Base-by-base conservation (phyloP, 1,140 invertebrate genomes). In the Copidosoma floridanum region DNA sequence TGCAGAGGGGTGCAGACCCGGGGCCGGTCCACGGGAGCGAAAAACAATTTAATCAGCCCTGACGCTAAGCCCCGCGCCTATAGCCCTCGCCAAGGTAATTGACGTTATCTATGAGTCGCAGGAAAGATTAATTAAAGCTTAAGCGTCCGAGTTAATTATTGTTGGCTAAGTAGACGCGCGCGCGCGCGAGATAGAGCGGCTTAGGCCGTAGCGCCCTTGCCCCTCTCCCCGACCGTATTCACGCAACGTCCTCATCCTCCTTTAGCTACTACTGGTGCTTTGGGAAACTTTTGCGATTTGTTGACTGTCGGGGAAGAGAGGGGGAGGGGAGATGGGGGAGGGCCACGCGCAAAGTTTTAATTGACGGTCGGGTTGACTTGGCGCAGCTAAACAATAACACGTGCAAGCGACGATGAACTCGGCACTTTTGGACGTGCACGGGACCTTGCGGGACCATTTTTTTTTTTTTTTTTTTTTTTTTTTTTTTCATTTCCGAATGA, bases 321-420 rank as follows among this genome's bases (percentile, higher is more conserved):
- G n/a, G n/a, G n/a, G n/a, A n/a, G n/a, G n/a, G n/a, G n/a, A n/a
- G n/a, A n/a, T n/a, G n/a, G n/a, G 27, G 7, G 38, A 61, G 58
- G 59, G 41, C 51, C 46, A 59, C 57, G 62, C 65, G 56, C 38
- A 65, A 70, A 70, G 66, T 70, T 70, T 70, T 70, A 70, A 70
- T 70, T 66, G 66, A 66, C 60, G 53, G 50, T 8, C 50, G 61
- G 65, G 57, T 67, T 63, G 52, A n/a, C n/a, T n/a, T n/a, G n/a
- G n/a, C n/a, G n/a, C n/a, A n/a, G n/a, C n/a, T n/a, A n/a, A n/a
- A n/a, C n/a, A n/a, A n/a, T n/a, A n/a, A n/a, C n/a, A n/a, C n/a
- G n/a, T n/a, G n/a, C n/a, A n/a, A n/a, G n/a, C n/a, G n/a, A n/a
- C n/a, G n/a, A n/a, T n/a, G n/a, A n/a, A n/a, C n/a, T n/a, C n/a